Percentiles rank a stretch among this genome's conserved stretches.
These are phyloP conservation scores for Actinia tenebrosa DNA, from an alignment of 64 coral and sea anemone species.

Conservation along the genomic window DNA sequence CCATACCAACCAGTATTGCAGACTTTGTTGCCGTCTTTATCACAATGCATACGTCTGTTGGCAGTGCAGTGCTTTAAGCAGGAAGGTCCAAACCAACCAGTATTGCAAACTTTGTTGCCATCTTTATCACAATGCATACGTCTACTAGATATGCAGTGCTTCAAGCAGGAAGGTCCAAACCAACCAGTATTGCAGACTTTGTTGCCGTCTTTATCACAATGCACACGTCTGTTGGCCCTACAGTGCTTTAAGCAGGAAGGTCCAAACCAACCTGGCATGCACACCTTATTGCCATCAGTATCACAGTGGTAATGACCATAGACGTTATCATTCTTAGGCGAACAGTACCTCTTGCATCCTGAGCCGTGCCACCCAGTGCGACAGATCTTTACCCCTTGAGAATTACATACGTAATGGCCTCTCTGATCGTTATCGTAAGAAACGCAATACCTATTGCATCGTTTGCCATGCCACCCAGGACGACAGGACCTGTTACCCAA, in stretches of 20 bases:
- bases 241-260: conserved; percentile 29
- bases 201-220: conserved; percentile 26
- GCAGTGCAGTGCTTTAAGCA: conserved; percentile 32
- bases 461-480: conserved; percentile 35
- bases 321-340: not conserved
- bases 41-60: not conserved
- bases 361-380: conserved; percentile 17
- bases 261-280: conserved; percentile 34
- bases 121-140: conserved; percentile 3
- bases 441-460: conserved; percentile 42
- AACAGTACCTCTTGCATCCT: conserved; percentile 15
- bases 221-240: not conserved
- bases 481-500: conserved; percentile 34
- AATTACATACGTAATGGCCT: conserved; percentile 36
- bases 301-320: conserved; percentile 39
- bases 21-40: conserved; percentile 36
- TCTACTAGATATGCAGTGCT: conserved; percentile 12
- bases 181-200: conserved; percentile 40
- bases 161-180: conserved; percentile 38
- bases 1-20: conserved; percentile 48
- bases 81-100: conserved; percentile 25
- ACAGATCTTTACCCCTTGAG: conserved; percentile 30
- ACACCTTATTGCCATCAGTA: conserved; percentile 40
- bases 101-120: conserved; percentile 57
- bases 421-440: conserved; percentile 20